phyloP scores from a whole-genome alignment of 1,140 invertebrate genomes.

The Orussus abietinus region DNA sequence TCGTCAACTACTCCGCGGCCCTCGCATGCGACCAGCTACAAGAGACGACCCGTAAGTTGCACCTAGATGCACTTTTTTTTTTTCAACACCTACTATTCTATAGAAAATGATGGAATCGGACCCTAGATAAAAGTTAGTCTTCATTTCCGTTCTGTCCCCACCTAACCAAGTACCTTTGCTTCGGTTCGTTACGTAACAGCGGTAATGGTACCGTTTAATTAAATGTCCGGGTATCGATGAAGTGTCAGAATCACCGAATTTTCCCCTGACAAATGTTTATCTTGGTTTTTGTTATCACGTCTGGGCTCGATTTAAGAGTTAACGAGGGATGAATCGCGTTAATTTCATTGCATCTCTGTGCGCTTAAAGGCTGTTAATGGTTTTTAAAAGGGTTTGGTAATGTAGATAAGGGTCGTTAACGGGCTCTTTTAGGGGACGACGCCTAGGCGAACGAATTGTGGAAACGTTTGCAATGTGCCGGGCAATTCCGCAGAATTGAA shows the following conservation, averaged over 20 bases:
- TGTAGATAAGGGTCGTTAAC: constrained; percentile 20
- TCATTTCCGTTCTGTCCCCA: constrained; percentile 21
- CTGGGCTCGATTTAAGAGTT: constrained; percentile 4
- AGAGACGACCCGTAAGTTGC: constrained; percentile 7
- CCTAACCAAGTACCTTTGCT: background rate
- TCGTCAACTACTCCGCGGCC: constrained; percentile 4
- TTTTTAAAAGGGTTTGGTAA: constrained; percentile 6
- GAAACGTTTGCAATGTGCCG: background rate
- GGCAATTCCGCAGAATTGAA: background rate
- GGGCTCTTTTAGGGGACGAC: background rate
- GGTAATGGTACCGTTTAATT: constrained; percentile 1
- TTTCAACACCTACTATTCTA: constrained; percentile 11
- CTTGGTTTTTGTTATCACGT: too few species aligned
- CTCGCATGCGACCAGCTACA: constrained; percentile 5
- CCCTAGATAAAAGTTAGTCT: constrained; percentile 31
- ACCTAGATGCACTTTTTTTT: constrained; percentile 12
- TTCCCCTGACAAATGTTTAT: too few species aligned
- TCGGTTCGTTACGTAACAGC: constrained; percentile 13
- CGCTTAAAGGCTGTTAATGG: background rate
- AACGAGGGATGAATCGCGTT: constrained; percentile 18
- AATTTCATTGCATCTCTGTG: constrained; percentile 5
- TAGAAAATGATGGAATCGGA: constrained; percentile 31
- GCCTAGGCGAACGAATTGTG: constrained; percentile 4
- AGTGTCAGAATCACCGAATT: constrained; percentile 20
- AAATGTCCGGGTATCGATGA: constrained; percentile 23